A percentile compares a stretch with the other conserved stretches of the same genome.
These are phyloP conservation scores for Octomys mimax DNA, from an alignment of 2,797 vertebrate genomes.

Conservation along the genomic window DNA sequence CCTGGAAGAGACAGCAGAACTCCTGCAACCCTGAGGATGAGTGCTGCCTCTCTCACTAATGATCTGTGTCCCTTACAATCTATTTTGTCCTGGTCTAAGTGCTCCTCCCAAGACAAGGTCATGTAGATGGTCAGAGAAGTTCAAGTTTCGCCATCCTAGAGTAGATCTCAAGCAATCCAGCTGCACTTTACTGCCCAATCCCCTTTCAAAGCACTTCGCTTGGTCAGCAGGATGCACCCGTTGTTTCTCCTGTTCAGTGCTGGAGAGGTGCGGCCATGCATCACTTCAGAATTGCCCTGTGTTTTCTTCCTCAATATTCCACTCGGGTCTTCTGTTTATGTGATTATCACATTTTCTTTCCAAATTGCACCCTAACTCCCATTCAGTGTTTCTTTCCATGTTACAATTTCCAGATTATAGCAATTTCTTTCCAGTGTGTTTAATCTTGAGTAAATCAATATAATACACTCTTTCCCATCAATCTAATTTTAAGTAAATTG, in stretches of 20 bases:
- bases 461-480: conserved; percentile 44
- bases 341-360: conserved; percentile 37
- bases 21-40: not conserved
- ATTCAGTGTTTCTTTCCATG: conserved; percentile 6
- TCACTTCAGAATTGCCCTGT: not conserved
- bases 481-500: conserved; percentile 57
- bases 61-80: not conserved
- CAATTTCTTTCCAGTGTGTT: conserved; percentile 44
- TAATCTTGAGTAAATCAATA: conserved; percentile 67
- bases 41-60: not conserved
- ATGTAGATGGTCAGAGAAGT: not conserved
- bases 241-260: fast-evolving
- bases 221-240: not conserved
- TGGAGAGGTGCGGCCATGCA: fast-evolving
- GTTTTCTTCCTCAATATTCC: not conserved
- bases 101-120: not conserved
- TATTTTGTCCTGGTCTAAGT: not conserved
- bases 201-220: not conserved
- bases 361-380: conserved; percentile 33
- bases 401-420: conserved; percentile 64
- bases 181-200: not conserved
- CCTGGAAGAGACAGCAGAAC: not conserved
- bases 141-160: not conserved
- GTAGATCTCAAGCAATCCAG: not conserved
- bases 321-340: not conserved